Base-by-base conservation (phyloP, 2,888 invertebrate species). In the Protophormia terraenovae region DNA sequence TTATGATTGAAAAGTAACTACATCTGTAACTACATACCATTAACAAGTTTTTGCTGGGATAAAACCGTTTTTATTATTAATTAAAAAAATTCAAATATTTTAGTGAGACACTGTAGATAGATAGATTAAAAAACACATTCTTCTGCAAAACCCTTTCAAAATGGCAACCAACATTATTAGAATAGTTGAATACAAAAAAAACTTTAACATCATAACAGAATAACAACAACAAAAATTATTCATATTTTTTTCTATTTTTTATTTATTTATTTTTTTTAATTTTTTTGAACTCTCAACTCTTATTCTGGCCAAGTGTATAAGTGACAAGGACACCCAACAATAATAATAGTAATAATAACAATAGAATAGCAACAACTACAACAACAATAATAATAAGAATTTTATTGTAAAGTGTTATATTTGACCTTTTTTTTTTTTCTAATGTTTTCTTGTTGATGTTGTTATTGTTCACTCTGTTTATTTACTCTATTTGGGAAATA, bases 401-500 rank as follows among this genome's bases (percentile, higher is more conserved):
- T 76, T 72, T 55, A 84, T 84, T 76, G 71, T 58, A 73, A 81
- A 81, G 67, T 75, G 75, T 81, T 81, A 60, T 75, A 81, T 76
- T 81, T 77, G 76, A 77, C 64, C 76, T 80, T 84, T 84, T 84
- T 45, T 53, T 80, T 84, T 84, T 84, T 45, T 53, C 47, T 73
- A 60, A 29, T 14, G 66, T 50, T n/a, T n/a, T n/a, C n/a, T n/a
- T 66, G 50, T 32, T 32, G 60, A 64, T 67, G 53, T 32, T 47
- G 19, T 19, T 19, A 47, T 19, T 35, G n/a, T 24, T 47, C 22
- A 41, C 14, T 64, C n/a, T n/a, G 72, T 72, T 72, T 72, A 79
- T 72, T 80, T 73, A 55, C 32, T 60, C 14, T 71, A 53, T 71
- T 78, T 71, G 12, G 35, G 45, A 76, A 55, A 72, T 72, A 41